Conservation (phyloP, 2,888 invertebrate species). For the Nomada lathburiana region DNA sequence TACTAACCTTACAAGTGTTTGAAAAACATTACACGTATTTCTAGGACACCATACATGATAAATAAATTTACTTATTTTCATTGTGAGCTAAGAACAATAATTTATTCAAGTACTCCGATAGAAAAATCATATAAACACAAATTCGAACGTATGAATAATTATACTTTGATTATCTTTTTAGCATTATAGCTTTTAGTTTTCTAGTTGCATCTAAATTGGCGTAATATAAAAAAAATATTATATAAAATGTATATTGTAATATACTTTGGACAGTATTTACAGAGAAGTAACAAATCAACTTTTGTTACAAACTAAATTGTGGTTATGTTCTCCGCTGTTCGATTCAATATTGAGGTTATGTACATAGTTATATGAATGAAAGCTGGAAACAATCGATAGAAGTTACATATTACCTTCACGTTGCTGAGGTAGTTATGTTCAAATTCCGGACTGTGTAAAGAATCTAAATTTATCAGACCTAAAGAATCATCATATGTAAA, state of each 20-base stretch:
- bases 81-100: not conserved
- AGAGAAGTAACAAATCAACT: no score
- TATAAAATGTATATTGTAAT: not conserved
- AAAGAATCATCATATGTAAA: not conserved
- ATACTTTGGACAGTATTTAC: not conserved
- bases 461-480: not conserved
- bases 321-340: not conserved
- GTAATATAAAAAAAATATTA: not conserved
- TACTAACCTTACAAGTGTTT: conserved; percentile 40
- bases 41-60: not conserved
- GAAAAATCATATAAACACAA: not conserved
- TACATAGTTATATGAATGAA: not conserved
- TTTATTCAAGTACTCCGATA: not conserved
- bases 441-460: no score
- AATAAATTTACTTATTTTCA: conserved; percentile 30
- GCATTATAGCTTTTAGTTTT: not conserved
- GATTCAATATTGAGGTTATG: not conserved
- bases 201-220: not conserved
- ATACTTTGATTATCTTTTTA: not conserved
- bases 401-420: not conserved
- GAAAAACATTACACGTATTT: conserved; percentile 8
- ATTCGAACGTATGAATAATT: not conserved
- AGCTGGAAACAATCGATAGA: not conserved
- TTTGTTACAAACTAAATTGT: not conserved
- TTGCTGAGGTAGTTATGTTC: not conserved